Conservation (phyloP, 92 coral and sea anemone species). For the Palythoa caribaeorum region DNA sequence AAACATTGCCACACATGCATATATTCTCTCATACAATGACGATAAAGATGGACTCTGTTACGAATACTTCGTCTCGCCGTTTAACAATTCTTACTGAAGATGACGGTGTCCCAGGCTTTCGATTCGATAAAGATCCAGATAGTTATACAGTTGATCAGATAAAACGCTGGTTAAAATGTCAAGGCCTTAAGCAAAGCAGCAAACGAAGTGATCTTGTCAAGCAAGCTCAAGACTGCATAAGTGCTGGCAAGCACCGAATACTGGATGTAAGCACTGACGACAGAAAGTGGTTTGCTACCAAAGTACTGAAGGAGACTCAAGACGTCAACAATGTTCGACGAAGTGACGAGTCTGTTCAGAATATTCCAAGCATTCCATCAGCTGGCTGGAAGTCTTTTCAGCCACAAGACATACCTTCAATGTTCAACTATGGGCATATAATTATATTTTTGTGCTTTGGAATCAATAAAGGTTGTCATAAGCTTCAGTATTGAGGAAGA, state of each 20-base stretch:
- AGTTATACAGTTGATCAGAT: background rate
- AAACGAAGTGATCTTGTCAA: constrained; percentile 28
- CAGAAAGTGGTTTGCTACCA: background rate
- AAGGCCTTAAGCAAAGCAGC: constrained; percentile 17
- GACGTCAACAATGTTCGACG: background rate
- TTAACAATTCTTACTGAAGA: constrained; percentile 7
- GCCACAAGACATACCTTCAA: constrained; percentile 20
- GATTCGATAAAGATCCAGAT: background rate
- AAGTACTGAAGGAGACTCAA: constrained; percentile 25
- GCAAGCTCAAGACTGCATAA: constrained; percentile 32
- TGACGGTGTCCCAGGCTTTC: constrained; percentile 6
- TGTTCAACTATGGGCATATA: constrained; percentile 65
- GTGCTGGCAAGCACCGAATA: constrained; percentile 16
- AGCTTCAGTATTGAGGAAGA: background rate
- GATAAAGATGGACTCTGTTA: background rate
- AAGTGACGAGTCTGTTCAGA: background rate
- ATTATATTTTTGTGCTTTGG: constrained; percentile 54
- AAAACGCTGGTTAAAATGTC: background rate
- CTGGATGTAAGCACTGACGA: constrained; percentile 25
- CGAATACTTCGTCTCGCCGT: background rate
- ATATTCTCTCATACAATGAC: too few relatives aligned
- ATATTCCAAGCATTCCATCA: background rate
- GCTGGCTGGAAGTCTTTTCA: constrained; percentile 31
- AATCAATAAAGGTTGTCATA: constrained; percentile 11
- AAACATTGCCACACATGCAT: background rate